phyloP scores from a whole-genome alignment of 1,140 invertebrate species.

The Thaumatotibia leucotreta region DNA sequence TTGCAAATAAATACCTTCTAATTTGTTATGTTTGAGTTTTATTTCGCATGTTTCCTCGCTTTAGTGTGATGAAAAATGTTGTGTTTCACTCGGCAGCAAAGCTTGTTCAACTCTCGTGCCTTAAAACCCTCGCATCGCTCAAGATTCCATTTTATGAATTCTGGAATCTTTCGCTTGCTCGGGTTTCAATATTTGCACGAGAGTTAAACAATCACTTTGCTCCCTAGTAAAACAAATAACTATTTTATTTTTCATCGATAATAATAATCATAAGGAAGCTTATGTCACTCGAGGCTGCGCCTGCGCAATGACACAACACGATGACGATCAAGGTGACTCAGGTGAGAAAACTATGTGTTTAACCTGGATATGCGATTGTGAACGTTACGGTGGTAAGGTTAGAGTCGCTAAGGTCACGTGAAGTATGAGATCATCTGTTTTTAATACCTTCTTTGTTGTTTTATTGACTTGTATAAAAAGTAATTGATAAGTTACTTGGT shows the following conservation, averaged over 20 bases:
- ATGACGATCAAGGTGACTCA: slow-evolving; percentile 44
- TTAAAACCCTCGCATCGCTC: no score
- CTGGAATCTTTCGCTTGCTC: no score
- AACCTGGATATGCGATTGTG: neutral
- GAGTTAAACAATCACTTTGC: no score
- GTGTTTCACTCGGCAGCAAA: no score
- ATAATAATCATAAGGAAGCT: slow-evolving; percentile 4
- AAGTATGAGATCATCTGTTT: neutral
- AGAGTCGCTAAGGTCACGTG: neutral
- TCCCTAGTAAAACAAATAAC: no score
- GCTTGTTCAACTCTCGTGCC: no score
- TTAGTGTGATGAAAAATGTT: no score
- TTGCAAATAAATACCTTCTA: no score
- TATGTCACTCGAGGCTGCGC: slow-evolving; percentile 16
- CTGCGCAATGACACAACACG: slow-evolving; percentile 28
- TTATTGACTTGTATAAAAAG: neutral
- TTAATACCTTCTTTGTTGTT: neutral
- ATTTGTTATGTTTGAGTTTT: no score
- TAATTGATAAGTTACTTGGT: slow-evolving; percentile 18
- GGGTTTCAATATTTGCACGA: no score
- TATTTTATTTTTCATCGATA: neutral
- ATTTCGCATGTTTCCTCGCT: no score
- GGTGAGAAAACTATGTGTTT: slow-evolving; percentile 22
- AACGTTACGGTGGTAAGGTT: neutral
- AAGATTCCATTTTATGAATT: no score